Evolutionary conservation across 2,888 invertebrate species (phyloP), one percentile per base, ranked within the genome.

Genomic region (Neoascia interrupta): DNA sequence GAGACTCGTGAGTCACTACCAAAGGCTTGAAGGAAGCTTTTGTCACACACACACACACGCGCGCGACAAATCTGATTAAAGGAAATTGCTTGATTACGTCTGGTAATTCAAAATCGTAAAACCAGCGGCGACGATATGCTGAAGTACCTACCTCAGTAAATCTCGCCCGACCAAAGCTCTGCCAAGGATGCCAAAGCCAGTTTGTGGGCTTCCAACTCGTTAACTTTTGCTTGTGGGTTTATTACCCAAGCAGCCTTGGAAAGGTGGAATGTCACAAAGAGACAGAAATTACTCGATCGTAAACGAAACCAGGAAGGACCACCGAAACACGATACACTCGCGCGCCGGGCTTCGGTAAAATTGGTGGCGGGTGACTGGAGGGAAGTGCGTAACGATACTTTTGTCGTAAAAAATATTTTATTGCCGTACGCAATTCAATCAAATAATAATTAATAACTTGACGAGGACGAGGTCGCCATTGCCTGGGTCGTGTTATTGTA

Each of bases 381-480:
- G n/a, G n/a, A n/a, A n/a, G n/a, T n/a, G n/a, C n/a, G n/a, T n/a
- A n/a, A n/a, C n/a, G n/a, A n/a, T n/a, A n/a, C n/a, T n/a, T n/a
- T n/a, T 45, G 21, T 10, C 37, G 18, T 31, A 41, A 69, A 51
- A 51, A 34, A 21, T 41, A 34, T 64, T 66, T 60, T 47, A 54
- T 21, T 26, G 31, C 45, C 53, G 13, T 60, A 60, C 58, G 60
- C 39, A 60, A 39, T 66, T 66, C 60, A 60, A 74, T 60, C 60
- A 74, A 68, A 45, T 34, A 31, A 56, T 60, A 68, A 60, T 74
- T 68, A 74, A 60, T 53, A 68, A 39, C 53, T 74, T 28, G 41
- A 64, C 19, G 51, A 37, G 31, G 36, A 21, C 16, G 13, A n/a
- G n/a, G n/a, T n/a, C n/a, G n/a, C 23, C 53, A 23, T 43, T 11